These are phyloP conservation scores for Rostratula benghalensis DNA, from an alignment of 2,113 vertebrate species.

Conservation along the genomic window DNA sequence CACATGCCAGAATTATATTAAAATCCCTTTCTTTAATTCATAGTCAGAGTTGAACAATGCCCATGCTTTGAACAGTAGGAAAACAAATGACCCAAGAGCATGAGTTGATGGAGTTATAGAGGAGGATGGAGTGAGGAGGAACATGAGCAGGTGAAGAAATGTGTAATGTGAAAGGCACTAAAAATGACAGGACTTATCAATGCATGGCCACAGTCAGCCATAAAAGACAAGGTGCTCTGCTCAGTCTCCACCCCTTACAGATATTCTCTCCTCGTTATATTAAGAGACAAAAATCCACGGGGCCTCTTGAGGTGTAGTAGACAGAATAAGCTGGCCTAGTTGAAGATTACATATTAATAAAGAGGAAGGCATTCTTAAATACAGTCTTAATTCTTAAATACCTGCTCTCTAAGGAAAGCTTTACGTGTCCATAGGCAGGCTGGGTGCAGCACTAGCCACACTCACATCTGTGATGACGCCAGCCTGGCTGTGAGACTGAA, in stretches of 20 bases:
- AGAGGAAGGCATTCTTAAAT: neutral
- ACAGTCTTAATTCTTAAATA: neutral
- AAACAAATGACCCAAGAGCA: neutral
- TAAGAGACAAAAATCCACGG: neutral
- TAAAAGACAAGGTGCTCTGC: neutral
- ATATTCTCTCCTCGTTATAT: neutral
- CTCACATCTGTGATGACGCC: neutral
- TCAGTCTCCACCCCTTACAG: neutral
- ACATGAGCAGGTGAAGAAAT: neutral
- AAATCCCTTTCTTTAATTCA: neutral
- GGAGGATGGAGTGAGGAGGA: neutral
- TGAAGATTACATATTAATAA: neutral
- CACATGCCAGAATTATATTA: neutral
- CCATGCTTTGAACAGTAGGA: neutral
- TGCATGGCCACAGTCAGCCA: neutral
- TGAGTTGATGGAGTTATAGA: neutral
- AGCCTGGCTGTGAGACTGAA: neutral
- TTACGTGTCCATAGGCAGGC: too few relatives aligned
- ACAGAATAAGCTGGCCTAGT: neutral
- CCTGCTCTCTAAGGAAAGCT: neutral
- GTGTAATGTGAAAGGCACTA: neutral
- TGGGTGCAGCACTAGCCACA: accelerated
- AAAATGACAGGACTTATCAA: neutral
- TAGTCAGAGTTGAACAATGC: neutral
- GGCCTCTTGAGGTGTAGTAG: neutral